phyloP scores from a whole-genome alignment of 1,140 invertebrate species.

The Caerostris extrusa region DNA sequence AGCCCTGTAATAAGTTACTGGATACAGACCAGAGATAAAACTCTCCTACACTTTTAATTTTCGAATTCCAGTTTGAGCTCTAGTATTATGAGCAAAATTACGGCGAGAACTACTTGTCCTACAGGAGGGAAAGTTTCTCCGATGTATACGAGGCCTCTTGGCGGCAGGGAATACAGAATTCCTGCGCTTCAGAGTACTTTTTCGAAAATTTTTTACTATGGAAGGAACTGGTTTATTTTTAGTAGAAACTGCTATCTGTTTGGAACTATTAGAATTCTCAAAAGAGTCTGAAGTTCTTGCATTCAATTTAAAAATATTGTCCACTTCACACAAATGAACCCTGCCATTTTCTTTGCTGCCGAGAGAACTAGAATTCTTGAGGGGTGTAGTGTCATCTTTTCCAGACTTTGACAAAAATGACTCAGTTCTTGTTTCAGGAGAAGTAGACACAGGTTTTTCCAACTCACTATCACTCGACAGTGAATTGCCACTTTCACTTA shows the following conservation, averaged over 20 bases:
- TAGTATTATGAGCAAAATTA: constrained; percentile 40
- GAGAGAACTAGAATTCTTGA: neutral
- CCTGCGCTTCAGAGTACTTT: constrained; percentile 34
- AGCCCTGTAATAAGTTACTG: neutral
- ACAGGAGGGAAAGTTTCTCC: constrained; percentile 24
- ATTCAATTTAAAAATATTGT: constrained; percentile 66
- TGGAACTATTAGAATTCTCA: constrained; percentile 8
- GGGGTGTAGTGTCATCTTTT: constrained; percentile 14
- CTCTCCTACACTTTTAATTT: constrained; percentile 48
- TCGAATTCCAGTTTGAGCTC: constrained; percentile 52
- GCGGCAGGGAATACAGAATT: constrained; percentile 11
- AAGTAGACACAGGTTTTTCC: neutral
- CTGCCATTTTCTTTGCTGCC: constrained; percentile 69
- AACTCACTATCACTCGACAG: neutral
- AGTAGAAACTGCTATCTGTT: neutral
- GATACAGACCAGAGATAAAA: neutral
- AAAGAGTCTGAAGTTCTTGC: constrained; percentile 63
- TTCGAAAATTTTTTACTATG: constrained; percentile 53
- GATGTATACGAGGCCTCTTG: neutral
- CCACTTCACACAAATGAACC: constrained; percentile 66
- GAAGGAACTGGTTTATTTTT: constrained; percentile 46
- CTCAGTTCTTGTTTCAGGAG: neutral
- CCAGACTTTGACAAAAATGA: constrained; percentile 14
- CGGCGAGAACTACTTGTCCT: neutral
- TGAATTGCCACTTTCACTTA: neutral